Evolutionary conservation across 2,888 invertebrate genomes (phyloP).

Genomic region (Prosopocoilus inquinatus): DNA sequence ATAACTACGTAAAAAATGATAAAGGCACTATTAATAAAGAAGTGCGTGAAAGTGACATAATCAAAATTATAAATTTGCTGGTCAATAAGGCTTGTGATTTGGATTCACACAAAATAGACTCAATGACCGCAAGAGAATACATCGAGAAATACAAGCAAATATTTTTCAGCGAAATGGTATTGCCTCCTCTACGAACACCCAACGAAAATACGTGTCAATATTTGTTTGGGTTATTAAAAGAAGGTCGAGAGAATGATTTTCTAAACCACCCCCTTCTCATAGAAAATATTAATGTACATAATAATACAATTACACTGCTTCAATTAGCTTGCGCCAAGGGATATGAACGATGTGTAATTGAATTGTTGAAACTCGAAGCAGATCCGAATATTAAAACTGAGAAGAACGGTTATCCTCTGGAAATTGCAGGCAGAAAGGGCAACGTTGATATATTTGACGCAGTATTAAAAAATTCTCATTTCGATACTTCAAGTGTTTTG

Average conservation of each 20-base stretch:
- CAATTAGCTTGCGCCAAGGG: background rate
- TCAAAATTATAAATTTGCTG: background rate
- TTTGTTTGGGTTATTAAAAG: background rate
- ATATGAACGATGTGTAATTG: background rate
- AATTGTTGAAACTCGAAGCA: background rate
- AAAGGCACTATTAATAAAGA: background rate
- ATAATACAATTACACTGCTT: background rate
- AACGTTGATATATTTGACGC: background rate
- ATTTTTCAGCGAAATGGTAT: too few relatives aligned
- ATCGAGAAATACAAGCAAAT: background rate
- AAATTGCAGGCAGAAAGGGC: background rate
- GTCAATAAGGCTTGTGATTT: background rate
- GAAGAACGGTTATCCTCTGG: background rate
- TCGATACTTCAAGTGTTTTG: background rate
- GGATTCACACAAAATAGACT: background rate
- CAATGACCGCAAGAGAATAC: background rate
- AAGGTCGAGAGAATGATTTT: background rate
- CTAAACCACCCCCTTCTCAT: background rate
- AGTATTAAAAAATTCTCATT: background rate
- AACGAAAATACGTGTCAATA: too few relatives aligned
- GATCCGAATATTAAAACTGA: background rate
- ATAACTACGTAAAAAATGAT: background rate
- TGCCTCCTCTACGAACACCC: too few relatives aligned
- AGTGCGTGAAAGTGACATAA: background rate
- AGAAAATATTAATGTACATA: background rate